Conservation (phyloP, 2,888 invertebrate genomes). For the Dynastes hyllus region DNA sequence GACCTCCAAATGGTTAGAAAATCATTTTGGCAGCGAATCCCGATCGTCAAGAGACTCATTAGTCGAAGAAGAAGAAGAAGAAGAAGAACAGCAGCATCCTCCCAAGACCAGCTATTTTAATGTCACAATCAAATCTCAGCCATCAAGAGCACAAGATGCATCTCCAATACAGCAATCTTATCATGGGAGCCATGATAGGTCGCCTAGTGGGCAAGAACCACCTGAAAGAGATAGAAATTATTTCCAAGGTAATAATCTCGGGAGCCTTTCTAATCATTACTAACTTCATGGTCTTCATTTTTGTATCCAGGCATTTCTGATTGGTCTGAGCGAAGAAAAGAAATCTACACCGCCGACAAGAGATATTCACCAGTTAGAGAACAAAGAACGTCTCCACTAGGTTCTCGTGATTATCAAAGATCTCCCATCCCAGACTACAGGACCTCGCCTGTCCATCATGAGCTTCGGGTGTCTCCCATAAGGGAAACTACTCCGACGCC, state of each 20-base stretch:
- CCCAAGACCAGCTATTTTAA: conserved; percentile 85
- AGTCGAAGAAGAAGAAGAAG: conserved; percentile 64
- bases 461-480: conserved; percentile 58
- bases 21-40: conserved; percentile 92
- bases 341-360: conserved; percentile 52
- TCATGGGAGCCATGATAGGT: conserved; percentile 55
- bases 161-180: conserved; percentile 58
- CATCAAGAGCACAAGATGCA: conserved; percentile 55
- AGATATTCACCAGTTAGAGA: conserved; percentile 53
- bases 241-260: conserved; percentile 55
- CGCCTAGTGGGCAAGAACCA: conserved; percentile 50
- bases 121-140: conserved; percentile 83
- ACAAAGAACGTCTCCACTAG: conserved; percentile 47
- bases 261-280: neutral
- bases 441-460: conserved; percentile 53
- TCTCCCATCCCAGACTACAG: conserved; percentile 59
- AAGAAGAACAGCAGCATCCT: conserved; percentile 75
- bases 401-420: conserved; percentile 55
- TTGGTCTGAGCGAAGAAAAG: conserved; percentile 80
- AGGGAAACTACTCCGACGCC: conserved; percentile 75
- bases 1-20: conserved; percentile 93
- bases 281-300: neutral
- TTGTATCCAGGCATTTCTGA: conserved; percentile 79
- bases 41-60: conserved; percentile 83
- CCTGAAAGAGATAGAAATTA: conserved; percentile 56